Conservation (phyloP, 2,888 invertebrate species). For the Yponomeuta cagnagella region DNA sequence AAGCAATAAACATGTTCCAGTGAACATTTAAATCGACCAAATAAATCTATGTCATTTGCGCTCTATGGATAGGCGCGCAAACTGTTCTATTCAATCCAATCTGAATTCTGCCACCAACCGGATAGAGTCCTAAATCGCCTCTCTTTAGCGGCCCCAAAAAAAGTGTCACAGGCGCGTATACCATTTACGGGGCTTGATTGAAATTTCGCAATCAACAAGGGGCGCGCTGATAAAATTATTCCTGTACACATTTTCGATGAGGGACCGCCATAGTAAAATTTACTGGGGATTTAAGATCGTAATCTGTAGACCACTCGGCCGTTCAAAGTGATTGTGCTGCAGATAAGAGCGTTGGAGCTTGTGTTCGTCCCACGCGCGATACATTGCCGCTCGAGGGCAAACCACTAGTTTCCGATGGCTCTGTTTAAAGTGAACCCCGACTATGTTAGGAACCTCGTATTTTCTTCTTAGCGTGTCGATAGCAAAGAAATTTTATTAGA, state of each 20-base stretch:
- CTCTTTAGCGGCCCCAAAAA: conserved; percentile 57
- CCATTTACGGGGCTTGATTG: conserved; percentile 72
- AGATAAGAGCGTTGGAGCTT: conserved; percentile 60
- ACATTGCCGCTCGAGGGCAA: conserved; percentile 25
- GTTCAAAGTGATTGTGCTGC: conserved; percentile 71
- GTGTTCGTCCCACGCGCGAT: conserved; percentile 57
- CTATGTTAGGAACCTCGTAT: too few relatives aligned
- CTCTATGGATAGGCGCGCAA: conserved; percentile 51
- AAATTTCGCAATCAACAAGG: conserved; percentile 73
- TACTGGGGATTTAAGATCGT: conserved; percentile 71
- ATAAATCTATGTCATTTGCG: conserved; percentile 66
- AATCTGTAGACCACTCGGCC: conserved; percentile 65
- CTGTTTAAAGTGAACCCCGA: too few relatives aligned
- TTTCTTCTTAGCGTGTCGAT: too few relatives aligned
- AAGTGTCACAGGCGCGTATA: conserved; percentile 70
- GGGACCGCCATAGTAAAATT: conserved; percentile 61
- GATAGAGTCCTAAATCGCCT: conserved; percentile 6
- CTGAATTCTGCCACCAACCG: background rate
- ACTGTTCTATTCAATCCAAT: conserved; percentile 26
- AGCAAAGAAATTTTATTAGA: conserved; percentile 12
- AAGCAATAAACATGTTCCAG: conserved; percentile 55
- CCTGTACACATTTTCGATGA: conserved; percentile 69
- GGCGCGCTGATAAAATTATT: conserved; percentile 70
- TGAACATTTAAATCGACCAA: conserved; percentile 56
- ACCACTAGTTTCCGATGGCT: background rate